Evolutionary conservation across 2,888 invertebrate genomes (phyloP).

Genomic region (Rhamphomyia laevipes): DNA sequence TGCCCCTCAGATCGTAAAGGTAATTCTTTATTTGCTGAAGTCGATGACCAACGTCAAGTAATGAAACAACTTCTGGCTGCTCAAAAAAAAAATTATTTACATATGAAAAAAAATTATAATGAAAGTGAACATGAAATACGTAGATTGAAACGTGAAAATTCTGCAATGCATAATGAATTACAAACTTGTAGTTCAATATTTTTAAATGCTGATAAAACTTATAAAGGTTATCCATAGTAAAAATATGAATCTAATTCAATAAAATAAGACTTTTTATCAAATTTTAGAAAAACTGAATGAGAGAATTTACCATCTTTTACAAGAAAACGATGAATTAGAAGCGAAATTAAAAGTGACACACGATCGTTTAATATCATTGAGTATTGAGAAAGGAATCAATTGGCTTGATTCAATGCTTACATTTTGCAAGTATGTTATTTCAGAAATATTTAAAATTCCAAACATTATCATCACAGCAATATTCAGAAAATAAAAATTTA

Average conservation of each 20-base stretch:
- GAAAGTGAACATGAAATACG: slow-evolving; percentile 34
- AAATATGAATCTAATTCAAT: no score
- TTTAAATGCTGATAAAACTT: slow-evolving; percentile 31
- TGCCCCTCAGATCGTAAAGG: slow-evolving; percentile 50
- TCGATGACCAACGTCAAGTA: slow-evolving; percentile 51
- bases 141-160: slow-evolving; percentile 33
- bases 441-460: slow-evolving; percentile 9
- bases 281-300: slow-evolving; percentile 29
- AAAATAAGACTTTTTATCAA: no score
- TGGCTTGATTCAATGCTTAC: slow-evolving; percentile 35
- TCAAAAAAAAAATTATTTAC: slow-evolving; percentile 47
- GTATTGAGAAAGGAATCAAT: slow-evolving; percentile 27
- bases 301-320: slow-evolving; percentile 25
- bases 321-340: slow-evolving; percentile 29
- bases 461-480: background rate
- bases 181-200: slow-evolving; percentile 32
- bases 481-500: background rate
- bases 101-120: slow-evolving; percentile 33
- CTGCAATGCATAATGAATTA: slow-evolving; percentile 33
- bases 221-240: slow-evolving; percentile 31
- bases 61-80: slow-evolving; percentile 46
- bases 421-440: slow-evolving; percentile 35
- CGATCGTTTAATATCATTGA: slow-evolving; percentile 26
- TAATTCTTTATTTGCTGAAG: slow-evolving; percentile 52
- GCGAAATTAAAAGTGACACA: slow-evolving; percentile 26